Base-by-base conservation (phyloP, 2,797 vertebrate genomes). In the Danio albolineatus region DNA sequence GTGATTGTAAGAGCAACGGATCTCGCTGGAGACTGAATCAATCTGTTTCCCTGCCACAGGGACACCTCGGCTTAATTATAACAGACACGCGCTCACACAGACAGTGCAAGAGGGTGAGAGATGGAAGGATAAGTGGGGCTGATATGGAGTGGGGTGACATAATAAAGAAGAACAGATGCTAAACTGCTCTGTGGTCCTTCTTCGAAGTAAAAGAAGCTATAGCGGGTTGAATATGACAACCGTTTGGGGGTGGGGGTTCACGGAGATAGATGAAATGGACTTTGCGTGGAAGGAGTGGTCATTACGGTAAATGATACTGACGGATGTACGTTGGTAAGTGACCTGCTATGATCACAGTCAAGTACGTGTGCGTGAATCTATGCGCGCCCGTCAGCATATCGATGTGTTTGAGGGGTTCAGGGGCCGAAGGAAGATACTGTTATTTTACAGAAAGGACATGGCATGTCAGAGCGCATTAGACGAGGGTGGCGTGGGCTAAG, bases 401-500 rank as follows among this genome's bases (percentile, higher is more conserved):
- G 81, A 86, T 87, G 85, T 81, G 75, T 83, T 76, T 73, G 75
- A 65, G 10, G 69, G 59, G 88, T 21, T 38, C 71, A 76, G 85
- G 82, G 87, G 85, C 81, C 78, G 82, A 83, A 83, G 89, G 89
- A 86, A 90, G 90, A 86, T 88, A 87, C 83, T 91, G 92, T 90
- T 92, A 89, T 90, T 93, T 90, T 87, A 75, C 89, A 90, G 83
- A 88, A 90, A 95, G 90, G 93, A 95, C 93, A 92, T 80, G 81
- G 89, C 67, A 80, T 95, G 93, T 94, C 95, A 91, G 87, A 90
- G 93, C 86, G 85, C 93, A 94, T 93, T 92, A 93, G 0, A 61
- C 87, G 90, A 83, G 90, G 89, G 87, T 91, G 86, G 88, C 78
- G 87, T 85, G 88, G 89, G 89, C 89, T 49, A 53, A 72, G 71